Percentiles rank a stretch among this genome's conserved stretches.
Conservation (phyloP, 2,113 vertebrate genomes). For the Elephantulus edwardii region DNA sequence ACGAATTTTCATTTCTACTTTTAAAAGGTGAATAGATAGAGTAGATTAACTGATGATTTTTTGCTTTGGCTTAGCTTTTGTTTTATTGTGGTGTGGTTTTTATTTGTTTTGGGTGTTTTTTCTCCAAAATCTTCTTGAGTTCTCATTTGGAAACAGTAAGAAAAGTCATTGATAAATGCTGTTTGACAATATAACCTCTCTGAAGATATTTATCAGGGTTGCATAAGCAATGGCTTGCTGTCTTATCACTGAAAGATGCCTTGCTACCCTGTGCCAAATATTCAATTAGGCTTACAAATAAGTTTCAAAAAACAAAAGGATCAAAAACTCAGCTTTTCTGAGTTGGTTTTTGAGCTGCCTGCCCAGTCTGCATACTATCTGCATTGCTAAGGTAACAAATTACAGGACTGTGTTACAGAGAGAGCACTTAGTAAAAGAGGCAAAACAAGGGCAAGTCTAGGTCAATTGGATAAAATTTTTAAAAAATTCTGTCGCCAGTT, state of each 20-base stretch:
- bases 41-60: too few relatives aligned
- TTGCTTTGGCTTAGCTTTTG: too few relatives aligned
- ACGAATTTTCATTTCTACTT: conserved; percentile 36
- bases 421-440: background rate
- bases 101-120: too few relatives aligned
- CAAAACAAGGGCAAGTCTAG: background rate
- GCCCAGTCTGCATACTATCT: background rate
- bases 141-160: background rate
- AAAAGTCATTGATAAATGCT: background rate
- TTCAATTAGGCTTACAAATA: conserved; percentile 61
- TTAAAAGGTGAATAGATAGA: conserved; percentile 25
- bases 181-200: conserved; percentile 8
- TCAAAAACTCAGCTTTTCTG: conserved; percentile 9
- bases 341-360: background rate
- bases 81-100: too few relatives aligned
- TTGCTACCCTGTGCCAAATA: conserved; percentile 50
- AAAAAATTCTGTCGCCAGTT: background rate
- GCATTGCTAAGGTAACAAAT: background rate
- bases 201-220: conserved; percentile 16
- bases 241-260: conserved; percentile 27
- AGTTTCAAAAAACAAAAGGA: conserved; percentile 22
- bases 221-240: conserved; percentile 13
- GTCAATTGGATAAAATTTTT: background rate
- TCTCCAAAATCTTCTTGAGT: too few relatives aligned
- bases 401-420: background rate